Percentiles rank a stretch among this genome's conserved stretches.
Evolutionary conservation across 1,140 invertebrate species (phyloP).

Genomic region (Harlomillsia oculata): DNA sequence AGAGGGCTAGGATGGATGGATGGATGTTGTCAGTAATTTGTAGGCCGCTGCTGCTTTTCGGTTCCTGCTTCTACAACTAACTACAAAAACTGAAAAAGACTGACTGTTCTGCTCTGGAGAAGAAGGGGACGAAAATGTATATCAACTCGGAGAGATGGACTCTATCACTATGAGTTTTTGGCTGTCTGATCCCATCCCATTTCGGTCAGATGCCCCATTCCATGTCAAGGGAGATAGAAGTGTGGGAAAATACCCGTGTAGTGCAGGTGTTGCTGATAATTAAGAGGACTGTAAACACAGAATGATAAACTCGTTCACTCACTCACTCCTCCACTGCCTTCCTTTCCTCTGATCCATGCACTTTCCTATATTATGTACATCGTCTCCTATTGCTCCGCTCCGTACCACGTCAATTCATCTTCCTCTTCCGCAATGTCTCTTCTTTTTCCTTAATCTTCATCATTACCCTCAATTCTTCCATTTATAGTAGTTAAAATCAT

Average conservation of each 20-base stretch:
- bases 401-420: background rate
- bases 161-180: too few species aligned
- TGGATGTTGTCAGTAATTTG: too few species aligned
- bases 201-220: constrained; percentile 4
- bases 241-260: constrained; percentile 35
- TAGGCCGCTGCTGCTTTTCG: too few species aligned
- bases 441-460: background rate
- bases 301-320: constrained; percentile 28
- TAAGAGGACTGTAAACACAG: constrained; percentile 35
- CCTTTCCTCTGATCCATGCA: background rate
- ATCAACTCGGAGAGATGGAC: too few species aligned
- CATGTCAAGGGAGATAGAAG: constrained; percentile 31
- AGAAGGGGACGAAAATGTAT: too few species aligned
- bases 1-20: too few species aligned
- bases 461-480: background rate
- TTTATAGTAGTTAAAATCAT: too few species aligned
- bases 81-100: too few species aligned
- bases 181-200: too few species aligned
- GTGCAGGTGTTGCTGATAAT: constrained; percentile 35
- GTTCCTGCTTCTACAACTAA: too few species aligned
- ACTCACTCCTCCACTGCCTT: constrained; percentile 7
- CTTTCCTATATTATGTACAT: background rate
- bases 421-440: background rate
- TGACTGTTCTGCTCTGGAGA: too few species aligned
- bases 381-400: background rate